Evolutionary conservation across 2,113 vertebrate species (phyloP).

Genomic region (Hassar affinis): DNA sequence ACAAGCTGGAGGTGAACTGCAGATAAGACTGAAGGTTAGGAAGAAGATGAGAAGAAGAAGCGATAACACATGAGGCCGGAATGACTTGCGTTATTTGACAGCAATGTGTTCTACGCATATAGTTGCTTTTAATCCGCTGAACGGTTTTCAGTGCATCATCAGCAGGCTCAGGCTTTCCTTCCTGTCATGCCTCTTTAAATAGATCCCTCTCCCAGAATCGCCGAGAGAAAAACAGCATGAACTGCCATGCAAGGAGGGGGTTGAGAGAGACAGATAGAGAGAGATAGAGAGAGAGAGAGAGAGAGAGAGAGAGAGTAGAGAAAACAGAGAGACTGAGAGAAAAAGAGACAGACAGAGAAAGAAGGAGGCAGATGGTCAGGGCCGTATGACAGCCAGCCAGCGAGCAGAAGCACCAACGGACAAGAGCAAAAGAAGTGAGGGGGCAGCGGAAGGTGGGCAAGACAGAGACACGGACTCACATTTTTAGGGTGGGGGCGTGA

Average conservation of each 20-base stretch:
- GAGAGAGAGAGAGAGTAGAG: constrained; percentile 3
- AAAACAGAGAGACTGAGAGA: neutral
- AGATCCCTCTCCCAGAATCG: constrained; percentile 56
- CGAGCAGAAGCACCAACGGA: neutral
- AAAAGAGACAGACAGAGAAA: neutral
- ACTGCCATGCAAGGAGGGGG: constrained; percentile 42
- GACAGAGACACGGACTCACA: neutral
- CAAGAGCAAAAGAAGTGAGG: constrained; percentile 7
- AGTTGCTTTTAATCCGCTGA: constrained; percentile 71
- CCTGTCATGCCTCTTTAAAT: constrained; percentile 66
- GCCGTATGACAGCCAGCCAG: constrained; percentile 29
- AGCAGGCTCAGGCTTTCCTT: constrained; percentile 56
- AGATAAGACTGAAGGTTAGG: constrained; percentile 70
- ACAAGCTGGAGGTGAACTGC: constrained; percentile 59
- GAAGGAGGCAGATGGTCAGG: constrained; percentile 37
- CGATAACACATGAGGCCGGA: constrained; percentile 59
- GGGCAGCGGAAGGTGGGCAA: constrained; percentile 8
- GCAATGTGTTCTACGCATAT: constrained; percentile 54
- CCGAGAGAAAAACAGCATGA: constrained; percentile 41
- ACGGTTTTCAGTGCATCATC: constrained; percentile 64
- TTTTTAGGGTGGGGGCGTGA: neutral
- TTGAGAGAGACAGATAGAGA: constrained; percentile 18
- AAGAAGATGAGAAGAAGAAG: constrained; percentile 28
- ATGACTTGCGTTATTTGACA: constrained; percentile 50
- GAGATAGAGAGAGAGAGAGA: neutral